Conservation (phyloP, 2,113 vertebrate species). For the Cyprinus carpio region DNA sequence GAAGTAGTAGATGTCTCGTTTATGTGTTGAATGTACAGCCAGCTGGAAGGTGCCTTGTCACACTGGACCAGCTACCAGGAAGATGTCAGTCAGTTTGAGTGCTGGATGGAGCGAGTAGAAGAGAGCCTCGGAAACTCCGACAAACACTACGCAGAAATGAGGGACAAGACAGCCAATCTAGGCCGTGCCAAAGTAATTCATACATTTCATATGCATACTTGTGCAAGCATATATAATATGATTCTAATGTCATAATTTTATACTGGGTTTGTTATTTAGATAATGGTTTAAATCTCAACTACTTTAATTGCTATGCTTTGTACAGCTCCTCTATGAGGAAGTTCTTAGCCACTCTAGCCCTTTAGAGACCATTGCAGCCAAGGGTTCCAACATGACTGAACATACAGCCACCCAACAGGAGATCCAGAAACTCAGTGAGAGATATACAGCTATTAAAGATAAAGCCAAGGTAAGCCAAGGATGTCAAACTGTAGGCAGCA, state of each 20-base stretch:
- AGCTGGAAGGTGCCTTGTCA: conserved; percentile 91
- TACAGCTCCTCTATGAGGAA: conserved; percentile 91
- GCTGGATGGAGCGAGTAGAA: conserved; percentile 92
- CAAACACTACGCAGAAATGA: conserved; percentile 85
- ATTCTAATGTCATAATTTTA: not conserved
- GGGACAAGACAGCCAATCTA: conserved; percentile 88
- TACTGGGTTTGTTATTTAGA: not conserved
- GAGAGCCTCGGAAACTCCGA: conserved; percentile 81
- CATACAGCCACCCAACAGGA: conserved; percentile 88
- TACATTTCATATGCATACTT: conserved; percentile 17
- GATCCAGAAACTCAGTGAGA: conserved; percentile 87
- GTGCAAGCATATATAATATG: not conserved
- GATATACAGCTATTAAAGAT: conserved; percentile 82
- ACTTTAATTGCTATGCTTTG: not conserved
- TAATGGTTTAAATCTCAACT: not conserved
- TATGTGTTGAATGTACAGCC: conserved; percentile 73
- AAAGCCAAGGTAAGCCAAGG: conserved; percentile 82
- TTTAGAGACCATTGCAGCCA: conserved; percentile 88
- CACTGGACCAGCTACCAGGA: conserved; percentile 98
- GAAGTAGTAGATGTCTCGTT: not conserved
- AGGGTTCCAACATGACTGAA: conserved; percentile 88
- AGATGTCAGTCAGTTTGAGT: conserved; percentile 88
- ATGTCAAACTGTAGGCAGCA: not conserved
- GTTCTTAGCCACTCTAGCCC: conserved; percentile 88
- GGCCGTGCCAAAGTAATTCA: conserved; percentile 87